Percentiles rank a stretch among this genome's conserved stretches.
phyloP scores from a whole-genome alignment of 2,888 invertebrate species.

The Drosophila engyochracea region DNA sequence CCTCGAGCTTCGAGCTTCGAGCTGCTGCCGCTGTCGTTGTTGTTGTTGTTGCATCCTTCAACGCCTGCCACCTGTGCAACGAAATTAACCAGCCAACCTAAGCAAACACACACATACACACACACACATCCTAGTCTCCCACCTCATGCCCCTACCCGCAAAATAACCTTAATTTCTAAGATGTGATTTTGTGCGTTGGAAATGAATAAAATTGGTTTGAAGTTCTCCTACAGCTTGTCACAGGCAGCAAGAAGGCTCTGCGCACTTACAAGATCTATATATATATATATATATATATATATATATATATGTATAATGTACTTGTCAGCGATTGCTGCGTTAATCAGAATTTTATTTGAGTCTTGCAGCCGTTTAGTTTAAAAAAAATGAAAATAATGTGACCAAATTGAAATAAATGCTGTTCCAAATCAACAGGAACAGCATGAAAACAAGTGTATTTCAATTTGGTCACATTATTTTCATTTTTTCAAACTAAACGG shows the following conservation, averaged over 20 bases:
- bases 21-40: background rate
- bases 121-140: background rate
- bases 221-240: background rate
- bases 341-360: too few species aligned
- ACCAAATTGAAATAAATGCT: too few species aligned
- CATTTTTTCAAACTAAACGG: too few species aligned
- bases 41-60: constrained; percentile 22
- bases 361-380: too few species aligned
- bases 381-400: too few species aligned
- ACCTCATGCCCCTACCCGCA: background rate
- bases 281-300: background rate
- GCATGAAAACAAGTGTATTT: background rate
- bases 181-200: background rate
- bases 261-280: background rate
- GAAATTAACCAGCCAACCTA: constrained; percentile 1
- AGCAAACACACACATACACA: constrained; percentile 1
- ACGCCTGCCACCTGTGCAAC: constrained; percentile 43
- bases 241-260: background rate
- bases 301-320: background rate
- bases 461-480: background rate
- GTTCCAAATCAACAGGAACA: background rate
- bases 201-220: background rate
- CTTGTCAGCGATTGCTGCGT: too few species aligned
- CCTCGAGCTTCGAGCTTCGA: constrained; percentile 2
- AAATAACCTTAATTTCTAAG: background rate